Base-by-base conservation (phyloP, 64 coral and sea anemone genomes). In the Montipora capricornis region DNA sequence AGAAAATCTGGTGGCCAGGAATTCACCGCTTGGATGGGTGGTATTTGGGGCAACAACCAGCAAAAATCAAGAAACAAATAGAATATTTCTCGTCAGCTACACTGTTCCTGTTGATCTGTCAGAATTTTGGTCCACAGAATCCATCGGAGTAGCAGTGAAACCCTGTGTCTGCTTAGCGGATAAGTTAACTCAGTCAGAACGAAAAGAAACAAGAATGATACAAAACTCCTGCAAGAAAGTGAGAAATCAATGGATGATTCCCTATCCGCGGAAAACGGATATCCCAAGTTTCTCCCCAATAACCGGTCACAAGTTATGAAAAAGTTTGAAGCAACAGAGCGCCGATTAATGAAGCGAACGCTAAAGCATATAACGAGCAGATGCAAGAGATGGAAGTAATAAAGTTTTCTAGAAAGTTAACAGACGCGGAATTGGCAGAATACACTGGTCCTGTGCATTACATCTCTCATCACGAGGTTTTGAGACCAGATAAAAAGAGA, bases 71-170 rank as follows among this genome's bases (percentile, higher is more conserved):
- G 29, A 29, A 29, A 29, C 29, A 29, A 29, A 1, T 29, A 29
- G 29, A 29, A 29, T 29, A 29, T 29, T 29, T 44, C 75, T 47
- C 13, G 75, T 77, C 45, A 77, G 17, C 8, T 0, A 47, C 2
- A 12, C 75, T 4, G 37, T 15, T 4, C 75, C 75, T 4, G 13
- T 77, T 8, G 44, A 77, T 10, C 46, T 77, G 75, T 12, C 45
- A 47, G 75, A 77, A 29, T 77, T 77, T 77, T 77, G 75, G 75
- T 47, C 75, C 8, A 77, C 75, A 11, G 75, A 77, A 44, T 45
- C 75, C 9, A 47, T 69, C 5, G 66, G 66, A 15, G 13, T 15
- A 15, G 66, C 66, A 69, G 66, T 69, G 9, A 69, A 69, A 20
- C 66, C 66, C 16, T 69, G 13, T 14, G 47, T 47, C 4, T 77